Evolutionary conservation across 2,888 invertebrate genomes (phyloP), one percentile per base, ranked within the genome.

Genomic region (Marasmarcha lunaedactyla): DNA sequence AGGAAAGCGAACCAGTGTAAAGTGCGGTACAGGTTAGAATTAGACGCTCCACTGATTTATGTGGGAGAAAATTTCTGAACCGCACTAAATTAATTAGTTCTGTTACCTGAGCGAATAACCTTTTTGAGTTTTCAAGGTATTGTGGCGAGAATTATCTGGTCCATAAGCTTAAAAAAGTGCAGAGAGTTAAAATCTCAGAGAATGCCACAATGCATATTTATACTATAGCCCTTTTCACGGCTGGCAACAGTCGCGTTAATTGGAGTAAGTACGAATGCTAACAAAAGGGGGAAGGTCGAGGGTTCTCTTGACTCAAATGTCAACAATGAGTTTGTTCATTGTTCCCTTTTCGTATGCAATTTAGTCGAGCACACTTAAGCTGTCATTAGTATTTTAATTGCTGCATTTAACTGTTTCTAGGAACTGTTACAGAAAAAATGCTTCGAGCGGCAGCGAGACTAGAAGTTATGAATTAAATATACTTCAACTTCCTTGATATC

Each of bases 171-270:
- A 13, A 34, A 34, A 34, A 34, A 26, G 26, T 15, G 15, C 30
- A 33, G 39, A 15, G 6, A 9, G 37, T 38, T 44, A 35, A 15
- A 37, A 45, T 39, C 40, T 20, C 20, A 20, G 7, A 20, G 7
- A 20, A 20, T 5, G 20, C 3, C 3, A 5, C 20, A 20, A 5
- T n/a, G n/a, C n/a, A n/a, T 20, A 5, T 20, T 20, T 20, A 20
- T 5, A 20, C 20, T 5, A 20, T 5, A 7, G 49, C 62, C 67
- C 64, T 63, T 69, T 71, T 67, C 65, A 64, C 61, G 63, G 56
- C 62, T 57, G 61, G 55, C 59, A 59, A 58, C 54, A 51, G 53
- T n/a, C n/a, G 49, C 54, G 59, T 63, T 79, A 74, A 78, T 71
- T 65, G 61, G 55, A 54, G 30, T 30, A 30, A 30, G 30, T 30